Conservation (phyloP, 2,113 vertebrate species). For the Xenopus tropicalis region UCB_Xtro_10.0 CM004447.2:31359501-31360000, state of each 20-base stretch:
- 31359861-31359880: conserved; percentile 84
- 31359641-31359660: conserved; percentile 68
- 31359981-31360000: conserved; percentile 73
- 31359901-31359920: conserved; percentile 71
- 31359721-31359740: conserved; percentile 81
- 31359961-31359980: conserved; percentile 77
- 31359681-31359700: conserved; percentile 78
- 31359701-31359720: conserved; percentile 73
- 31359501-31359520: background rate
- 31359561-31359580: background rate
- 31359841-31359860: conserved; percentile 82
- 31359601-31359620: conserved; percentile 67
- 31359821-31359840: conserved; percentile 78
- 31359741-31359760: conserved; percentile 83
- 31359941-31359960: conserved; percentile 73
- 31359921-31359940: conserved; percentile 84
- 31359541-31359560: background rate
- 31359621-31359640: conserved; percentile 66
- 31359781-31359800: conserved; percentile 78
- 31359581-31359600: conserved; percentile 30
- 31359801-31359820: conserved; percentile 89
- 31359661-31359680: conserved; percentile 72
- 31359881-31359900: conserved; percentile 66
- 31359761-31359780: conserved; percentile 83
- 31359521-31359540: background rate